Conservation (phyloP, 1,140 invertebrate species). For the Drosophila pandora region DNA sequence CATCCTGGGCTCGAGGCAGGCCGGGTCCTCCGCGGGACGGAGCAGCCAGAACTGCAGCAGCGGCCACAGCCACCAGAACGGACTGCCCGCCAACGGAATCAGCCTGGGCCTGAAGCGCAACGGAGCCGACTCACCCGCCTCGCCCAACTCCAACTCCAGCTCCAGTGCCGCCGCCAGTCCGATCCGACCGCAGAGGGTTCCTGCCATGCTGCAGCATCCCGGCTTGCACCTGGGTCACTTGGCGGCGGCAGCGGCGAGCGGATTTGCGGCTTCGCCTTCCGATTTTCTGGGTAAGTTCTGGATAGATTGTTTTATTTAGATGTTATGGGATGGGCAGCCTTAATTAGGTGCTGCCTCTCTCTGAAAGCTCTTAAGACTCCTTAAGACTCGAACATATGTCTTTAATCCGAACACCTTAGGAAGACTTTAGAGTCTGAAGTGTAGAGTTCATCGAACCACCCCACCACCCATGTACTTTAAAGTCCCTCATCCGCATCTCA, state of each 20-base stretch:
- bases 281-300: conserved; percentile 89
- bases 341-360: too few relatives aligned
- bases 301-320: neutral
- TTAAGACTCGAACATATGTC: neutral
- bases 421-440: neutral
- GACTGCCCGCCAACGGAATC: conserved; percentile 33
- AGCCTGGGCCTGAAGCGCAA: conserved; percentile 55
- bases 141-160: conserved; percentile 79
- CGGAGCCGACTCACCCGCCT: conserved; percentile 74
- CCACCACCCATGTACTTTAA: neutral
- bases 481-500: conserved; percentile 9
- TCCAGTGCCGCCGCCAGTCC: conserved; percentile 84
- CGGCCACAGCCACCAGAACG: conserved; percentile 34
- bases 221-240: conserved; percentile 85
- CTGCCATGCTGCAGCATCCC: conserved; percentile 85
- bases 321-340: too few relatives aligned
- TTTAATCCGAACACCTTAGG: neutral
- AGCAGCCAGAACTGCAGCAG: conserved; percentile 36
- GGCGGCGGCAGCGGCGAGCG: conserved; percentile 85
- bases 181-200: conserved; percentile 84
- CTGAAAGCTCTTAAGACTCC: too few relatives aligned
- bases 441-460: neutral
- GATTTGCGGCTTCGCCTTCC: conserved; percentile 85
- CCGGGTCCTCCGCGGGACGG: conserved; percentile 11
- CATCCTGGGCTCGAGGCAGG: conserved; percentile 86